phyloP scores from a whole-genome alignment of 2,888 invertebrate species.

The Zele albiditarsus region DNA sequence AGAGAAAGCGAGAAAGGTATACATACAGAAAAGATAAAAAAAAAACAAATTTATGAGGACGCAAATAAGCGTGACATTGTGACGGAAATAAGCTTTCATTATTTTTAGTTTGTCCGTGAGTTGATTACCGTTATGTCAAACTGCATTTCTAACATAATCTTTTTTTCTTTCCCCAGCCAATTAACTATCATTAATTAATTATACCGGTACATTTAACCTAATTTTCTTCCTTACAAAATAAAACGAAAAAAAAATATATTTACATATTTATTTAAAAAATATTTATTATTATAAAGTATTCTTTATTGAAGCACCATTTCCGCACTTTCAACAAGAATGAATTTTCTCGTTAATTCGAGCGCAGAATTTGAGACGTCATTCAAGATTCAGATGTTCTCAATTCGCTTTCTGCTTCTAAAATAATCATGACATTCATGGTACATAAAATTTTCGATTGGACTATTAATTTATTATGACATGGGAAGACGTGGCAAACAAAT shows the following conservation, averaged over 20 bases:
- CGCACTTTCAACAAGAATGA: no score
- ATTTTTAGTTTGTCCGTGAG: constrained; percentile 41
- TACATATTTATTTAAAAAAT: neutral
- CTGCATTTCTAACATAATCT: neutral
- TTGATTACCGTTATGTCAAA: constrained; percentile 34
- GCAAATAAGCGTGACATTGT: constrained; percentile 52
- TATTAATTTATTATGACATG: no score
- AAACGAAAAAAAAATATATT: neutral
- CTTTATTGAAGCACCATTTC: no score
- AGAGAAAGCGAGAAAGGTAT: neutral
- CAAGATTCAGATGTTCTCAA: no score
- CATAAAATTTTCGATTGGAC: no score
- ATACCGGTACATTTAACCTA: neutral
- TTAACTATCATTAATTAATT: neutral
- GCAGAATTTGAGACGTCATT: no score
- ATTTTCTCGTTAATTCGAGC: no score
- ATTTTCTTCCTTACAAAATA: neutral
- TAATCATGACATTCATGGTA: no score
- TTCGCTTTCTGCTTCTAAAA: no score
- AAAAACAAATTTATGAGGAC: constrained; percentile 41
- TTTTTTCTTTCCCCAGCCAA: neutral
- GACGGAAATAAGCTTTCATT: constrained; percentile 50
- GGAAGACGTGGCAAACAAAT: no score
- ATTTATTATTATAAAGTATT: no score
- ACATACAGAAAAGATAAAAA: constrained; percentile 7